A percentile compares a stretch with the other conserved stretches of the same genome.
Conservation (phyloP, 2,113 vertebrate species). For the Arvicanthis niloticus region DNA sequence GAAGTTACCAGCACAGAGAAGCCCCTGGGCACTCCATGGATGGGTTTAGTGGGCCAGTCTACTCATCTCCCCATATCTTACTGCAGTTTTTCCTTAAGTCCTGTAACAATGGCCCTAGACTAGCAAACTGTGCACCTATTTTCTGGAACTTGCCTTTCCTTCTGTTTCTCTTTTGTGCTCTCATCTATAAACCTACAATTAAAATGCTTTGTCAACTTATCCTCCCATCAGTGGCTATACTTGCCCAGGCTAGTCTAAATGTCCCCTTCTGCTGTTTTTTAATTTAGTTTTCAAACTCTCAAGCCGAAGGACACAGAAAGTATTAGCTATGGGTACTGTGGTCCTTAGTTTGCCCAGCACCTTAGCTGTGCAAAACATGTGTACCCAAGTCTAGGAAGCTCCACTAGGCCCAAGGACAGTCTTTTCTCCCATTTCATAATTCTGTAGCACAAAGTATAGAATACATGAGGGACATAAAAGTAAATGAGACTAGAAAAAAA, state of each 20-base stretch:
- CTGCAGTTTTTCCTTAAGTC: background rate
- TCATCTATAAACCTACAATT: background rate
- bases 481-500: conserved; percentile 57
- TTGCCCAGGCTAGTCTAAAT: background rate
- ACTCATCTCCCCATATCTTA: too few relatives aligned
- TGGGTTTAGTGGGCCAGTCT: background rate
- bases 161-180: background rate
- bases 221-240: background rate
- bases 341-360: background rate
- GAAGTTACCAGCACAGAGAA: background rate
- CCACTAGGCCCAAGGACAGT: background rate
- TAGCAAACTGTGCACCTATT: background rate
- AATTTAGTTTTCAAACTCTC: background rate
- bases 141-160: background rate
- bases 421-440: background rate
- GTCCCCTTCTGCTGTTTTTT: background rate
- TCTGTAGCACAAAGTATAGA: background rate
- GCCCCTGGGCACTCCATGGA: background rate
- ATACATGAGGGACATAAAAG: background rate
- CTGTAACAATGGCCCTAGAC: background rate
- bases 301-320: background rate
- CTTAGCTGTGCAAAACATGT: background rate
- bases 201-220: background rate
- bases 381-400: background rate
- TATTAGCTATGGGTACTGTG: background rate